Conservation (phyloP, 2,797 vertebrate species). For the Mallotus villosus region DNA sequence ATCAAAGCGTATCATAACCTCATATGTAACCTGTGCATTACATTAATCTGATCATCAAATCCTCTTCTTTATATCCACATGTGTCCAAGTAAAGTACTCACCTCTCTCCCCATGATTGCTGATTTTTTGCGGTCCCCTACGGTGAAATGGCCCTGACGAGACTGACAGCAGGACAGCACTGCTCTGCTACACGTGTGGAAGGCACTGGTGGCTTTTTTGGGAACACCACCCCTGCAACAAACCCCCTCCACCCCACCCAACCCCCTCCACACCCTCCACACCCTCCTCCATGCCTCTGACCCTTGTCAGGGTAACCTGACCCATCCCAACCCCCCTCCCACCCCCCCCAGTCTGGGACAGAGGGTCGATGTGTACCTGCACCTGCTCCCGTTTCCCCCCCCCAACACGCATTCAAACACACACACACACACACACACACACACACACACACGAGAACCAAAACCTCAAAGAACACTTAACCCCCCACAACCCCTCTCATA, state of each 20-base stretch:
- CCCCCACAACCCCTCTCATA: constrained; percentile 3
- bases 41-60: background rate
- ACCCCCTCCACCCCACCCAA: constrained; percentile 2
- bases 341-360: constrained; percentile 6
- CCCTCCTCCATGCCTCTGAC: background rate
- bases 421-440: background rate
- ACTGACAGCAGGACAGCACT: constrained; percentile 23
- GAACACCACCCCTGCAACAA: constrained; percentile 42
- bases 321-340: background rate
- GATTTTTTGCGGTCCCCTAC: constrained; percentile 30
- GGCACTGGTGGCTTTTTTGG: constrained; percentile 70
- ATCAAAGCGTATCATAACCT: background rate
- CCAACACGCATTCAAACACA: background rate
- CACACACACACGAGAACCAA: background rate
- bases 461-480: constrained; percentile 12
- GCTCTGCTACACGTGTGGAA: constrained; percentile 48
- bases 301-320: constrained; percentile 36
- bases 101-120: constrained; percentile 74
- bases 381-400: constrained; percentile 40
- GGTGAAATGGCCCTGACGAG: constrained; percentile 50
- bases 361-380: constrained; percentile 39
- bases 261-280: constrained; percentile 18
- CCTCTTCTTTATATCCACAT: no score
- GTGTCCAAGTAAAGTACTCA: constrained; percentile 53
- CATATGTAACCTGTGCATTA: background rate